Evolutionary conservation across 1,140 invertebrate genomes (phyloP).

Genomic region (Wasmannia auropunctata): DNA sequence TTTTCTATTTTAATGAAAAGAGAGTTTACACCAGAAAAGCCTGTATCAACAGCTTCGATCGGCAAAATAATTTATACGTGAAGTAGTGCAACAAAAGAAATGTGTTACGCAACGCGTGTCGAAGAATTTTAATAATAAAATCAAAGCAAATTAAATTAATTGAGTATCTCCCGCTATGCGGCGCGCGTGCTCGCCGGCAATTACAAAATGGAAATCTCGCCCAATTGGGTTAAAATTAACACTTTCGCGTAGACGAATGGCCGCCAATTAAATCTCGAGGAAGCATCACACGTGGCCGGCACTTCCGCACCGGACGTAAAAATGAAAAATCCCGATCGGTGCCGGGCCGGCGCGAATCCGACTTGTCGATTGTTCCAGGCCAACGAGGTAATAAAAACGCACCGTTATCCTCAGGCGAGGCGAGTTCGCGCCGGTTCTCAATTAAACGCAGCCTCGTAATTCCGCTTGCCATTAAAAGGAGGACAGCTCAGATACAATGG

Average conservation of each 20-base stretch:
- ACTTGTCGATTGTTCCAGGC: slow-evolving; percentile 61
- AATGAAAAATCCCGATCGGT: slow-evolving; percentile 21
- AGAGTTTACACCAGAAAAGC: not conserved
- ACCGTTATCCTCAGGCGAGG: slow-evolving; percentile 51
- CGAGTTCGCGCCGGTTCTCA: slow-evolving; percentile 51
- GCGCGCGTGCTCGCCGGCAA: slow-evolving; percentile 18
- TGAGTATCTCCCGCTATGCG: not conserved
- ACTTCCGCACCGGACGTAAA: slow-evolving; percentile 39
- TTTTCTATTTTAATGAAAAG: not conserved
- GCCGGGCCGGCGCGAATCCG: slow-evolving; percentile 9
- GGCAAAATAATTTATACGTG: not conserved
- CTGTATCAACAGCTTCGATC: not conserved
- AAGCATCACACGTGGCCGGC: not conserved
- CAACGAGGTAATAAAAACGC: slow-evolving; percentile 65
- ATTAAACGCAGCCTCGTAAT: slow-evolving; percentile 49
- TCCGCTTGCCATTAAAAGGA: slow-evolving; percentile 17
- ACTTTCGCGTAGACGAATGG: not conserved
- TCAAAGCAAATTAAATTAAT: slow-evolving; percentile 10
- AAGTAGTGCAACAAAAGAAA: not conserved
- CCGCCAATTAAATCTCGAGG: slow-evolving; percentile 21
- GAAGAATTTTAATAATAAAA: slow-evolving; percentile 11
- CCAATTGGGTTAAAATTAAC: slow-evolving; percentile 50
- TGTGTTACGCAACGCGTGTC: not conserved
- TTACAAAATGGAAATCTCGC: slow-evolving; percentile 43
- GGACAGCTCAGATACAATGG: slow-evolving; percentile 23